Conservation (phyloP, 1,140 invertebrate species). For the Philopotamus ludificatus region DNA sequence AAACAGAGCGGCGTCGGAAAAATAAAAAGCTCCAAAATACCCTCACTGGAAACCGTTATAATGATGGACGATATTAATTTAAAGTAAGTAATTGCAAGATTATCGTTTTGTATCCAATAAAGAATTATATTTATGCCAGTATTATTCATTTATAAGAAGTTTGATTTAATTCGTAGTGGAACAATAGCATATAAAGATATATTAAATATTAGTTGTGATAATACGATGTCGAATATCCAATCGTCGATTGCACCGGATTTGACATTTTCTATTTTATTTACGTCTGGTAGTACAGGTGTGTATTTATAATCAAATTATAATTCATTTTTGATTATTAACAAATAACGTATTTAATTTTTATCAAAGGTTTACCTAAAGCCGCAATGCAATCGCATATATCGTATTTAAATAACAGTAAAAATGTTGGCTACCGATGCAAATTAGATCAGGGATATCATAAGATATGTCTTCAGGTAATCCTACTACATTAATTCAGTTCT, state of each 20-base stretch:
- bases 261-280: constrained; percentile 76
- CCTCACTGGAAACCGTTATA: constrained; percentile 55
- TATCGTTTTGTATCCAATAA: too few species aligned
- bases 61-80: constrained; percentile 52
- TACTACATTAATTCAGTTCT: background rate
- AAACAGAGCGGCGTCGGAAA: constrained; percentile 41
- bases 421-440: constrained; percentile 58
- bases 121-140: too few species aligned
- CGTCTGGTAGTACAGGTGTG: constrained; percentile 65
- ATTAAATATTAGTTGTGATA: constrained; percentile 9
- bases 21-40: constrained; percentile 46
- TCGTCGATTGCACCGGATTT: constrained; percentile 60
- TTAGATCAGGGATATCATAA: constrained; percentile 51
- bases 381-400: constrained; percentile 74
- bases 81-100: constrained; percentile 51
- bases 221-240: constrained; percentile 22
- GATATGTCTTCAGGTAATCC: constrained; percentile 37
- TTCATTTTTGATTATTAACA: background rate
- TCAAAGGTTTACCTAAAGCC: constrained; percentile 69
- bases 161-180: too few species aligned
- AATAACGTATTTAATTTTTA: constrained; percentile 1
- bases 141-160: too few species aligned
- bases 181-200: constrained; percentile 27
- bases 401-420: constrained; percentile 76
- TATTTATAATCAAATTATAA: background rate